These are phyloP conservation scores for Panurus biarmicus DNA, from an alignment of 2,113 vertebrate species.

Conservation along the genomic window DNA sequence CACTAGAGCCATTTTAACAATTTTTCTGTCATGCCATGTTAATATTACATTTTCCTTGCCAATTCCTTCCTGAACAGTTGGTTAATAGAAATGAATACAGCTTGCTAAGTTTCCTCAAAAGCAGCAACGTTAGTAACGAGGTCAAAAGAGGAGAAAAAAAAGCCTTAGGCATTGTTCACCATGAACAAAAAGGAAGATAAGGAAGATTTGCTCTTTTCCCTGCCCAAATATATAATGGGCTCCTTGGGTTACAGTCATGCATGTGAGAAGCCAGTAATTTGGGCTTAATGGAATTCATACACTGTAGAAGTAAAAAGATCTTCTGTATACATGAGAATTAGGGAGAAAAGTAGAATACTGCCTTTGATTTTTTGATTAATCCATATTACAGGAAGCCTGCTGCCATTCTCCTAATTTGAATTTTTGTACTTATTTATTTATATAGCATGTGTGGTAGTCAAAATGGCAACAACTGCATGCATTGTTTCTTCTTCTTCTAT, in stretches of 20 bases:
- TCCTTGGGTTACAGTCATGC: not conserved
- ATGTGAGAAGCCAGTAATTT: not conserved
- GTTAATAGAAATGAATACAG: not conserved
- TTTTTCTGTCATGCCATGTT: not conserved
- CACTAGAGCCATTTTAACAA: not conserved
- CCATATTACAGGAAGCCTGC: not conserved
- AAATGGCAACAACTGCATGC: not conserved
- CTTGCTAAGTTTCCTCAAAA: not conserved
- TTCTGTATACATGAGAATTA: not conserved
- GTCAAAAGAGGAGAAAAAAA: not conserved
- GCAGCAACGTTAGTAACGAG: not conserved
- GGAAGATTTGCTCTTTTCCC: not conserved
- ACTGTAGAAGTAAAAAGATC: not conserved
- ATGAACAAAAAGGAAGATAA: not conserved
- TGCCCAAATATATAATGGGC: not conserved
- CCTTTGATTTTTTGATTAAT: not conserved
- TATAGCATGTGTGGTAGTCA: not conserved
- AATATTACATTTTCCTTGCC: not conserved
- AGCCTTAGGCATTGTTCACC: not conserved
- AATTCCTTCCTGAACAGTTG: not conserved
- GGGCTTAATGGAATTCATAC: not conserved
- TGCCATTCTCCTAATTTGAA: not conserved
- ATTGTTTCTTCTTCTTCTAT: not conserved
- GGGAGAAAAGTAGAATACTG: not conserved
- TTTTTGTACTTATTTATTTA: not conserved